Evolutionary conservation across 2,888 invertebrate species (phyloP).

Genomic region (Folsomia manolachei): DNA sequence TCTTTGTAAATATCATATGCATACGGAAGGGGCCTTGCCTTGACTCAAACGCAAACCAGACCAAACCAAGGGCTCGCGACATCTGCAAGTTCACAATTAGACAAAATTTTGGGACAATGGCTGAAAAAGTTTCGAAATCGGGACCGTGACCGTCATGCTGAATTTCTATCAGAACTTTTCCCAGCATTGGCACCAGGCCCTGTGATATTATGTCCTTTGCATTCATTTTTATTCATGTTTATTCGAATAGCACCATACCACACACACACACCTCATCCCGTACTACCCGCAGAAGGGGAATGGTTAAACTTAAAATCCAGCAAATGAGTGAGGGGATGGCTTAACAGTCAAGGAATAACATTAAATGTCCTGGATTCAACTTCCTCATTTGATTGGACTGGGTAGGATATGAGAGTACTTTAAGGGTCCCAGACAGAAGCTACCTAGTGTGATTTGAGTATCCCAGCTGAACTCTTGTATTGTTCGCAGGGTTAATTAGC

Average conservation of each 20-base stretch:
- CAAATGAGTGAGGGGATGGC: constrained; percentile 13
- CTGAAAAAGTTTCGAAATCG: constrained; percentile 36
- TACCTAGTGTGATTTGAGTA: no score
- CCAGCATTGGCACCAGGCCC: constrained; percentile 5
- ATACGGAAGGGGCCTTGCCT: no score
- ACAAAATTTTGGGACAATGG: constrained; percentile 18
- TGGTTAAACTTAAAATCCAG: constrained; percentile 3
- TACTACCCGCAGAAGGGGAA: background rate
- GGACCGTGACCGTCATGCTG: constrained; percentile 49
- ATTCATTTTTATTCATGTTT: background rate
- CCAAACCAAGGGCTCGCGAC: constrained; percentile 46
- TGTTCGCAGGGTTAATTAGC: constrained; percentile 46
- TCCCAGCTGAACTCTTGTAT: constrained; percentile 34
- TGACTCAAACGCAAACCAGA: no score
- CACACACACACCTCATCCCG: background rate
- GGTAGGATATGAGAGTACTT: background rate
- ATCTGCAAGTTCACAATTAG: constrained; percentile 38
- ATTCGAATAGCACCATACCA: background rate
- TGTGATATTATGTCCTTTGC: background rate
- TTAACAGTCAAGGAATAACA: no score
- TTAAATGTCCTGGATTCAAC: no score
- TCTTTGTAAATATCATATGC: constrained; percentile 21
- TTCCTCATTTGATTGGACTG: background rate
- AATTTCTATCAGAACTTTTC: constrained; percentile 43
- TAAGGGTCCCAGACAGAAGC: constrained; percentile 4